phyloP scores from a whole-genome alignment of 2,888 invertebrate genomes.

The Myopa testacea region DNA sequence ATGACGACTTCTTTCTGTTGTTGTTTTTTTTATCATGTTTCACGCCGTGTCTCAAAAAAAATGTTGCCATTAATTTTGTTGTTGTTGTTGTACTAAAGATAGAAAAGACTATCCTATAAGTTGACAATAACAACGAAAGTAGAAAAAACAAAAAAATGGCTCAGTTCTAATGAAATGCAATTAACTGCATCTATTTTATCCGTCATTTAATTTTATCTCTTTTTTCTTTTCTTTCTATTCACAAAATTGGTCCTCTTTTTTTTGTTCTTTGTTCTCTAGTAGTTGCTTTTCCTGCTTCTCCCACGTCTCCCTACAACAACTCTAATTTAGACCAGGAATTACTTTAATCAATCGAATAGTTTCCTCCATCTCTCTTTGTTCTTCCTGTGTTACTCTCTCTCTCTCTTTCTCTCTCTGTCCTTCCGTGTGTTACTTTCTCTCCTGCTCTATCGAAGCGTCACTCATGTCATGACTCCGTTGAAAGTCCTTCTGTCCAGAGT shows the following conservation, averaged over 20 bases:
- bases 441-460: too few relatives aligned
- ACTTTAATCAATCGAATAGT: neutral
- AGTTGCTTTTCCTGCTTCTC: neutral
- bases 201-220: conserved; percentile 5
- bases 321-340: neutral
- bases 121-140: neutral
- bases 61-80: neutral
- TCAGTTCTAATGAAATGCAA: conserved; percentile 23
- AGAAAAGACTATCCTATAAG: neutral
- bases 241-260: neutral
- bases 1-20: neutral
- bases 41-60: neutral
- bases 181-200: conserved; percentile 31
- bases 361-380: neutral
- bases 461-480: too few relatives aligned
- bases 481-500: too few relatives aligned
- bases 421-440: neutral
- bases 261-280: neutral
- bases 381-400: neutral
- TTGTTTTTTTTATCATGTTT: neutral
- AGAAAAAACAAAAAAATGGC: neutral
- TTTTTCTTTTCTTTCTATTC: neutral
- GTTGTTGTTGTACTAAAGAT: neutral
- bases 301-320: neutral
- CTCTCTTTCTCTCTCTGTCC: neutral